Percentiles rank a stretch among this genome's conserved stretches.
Conservation (phyloP, 2,113 vertebrate species). For the Microtus oregoni region DNA sequence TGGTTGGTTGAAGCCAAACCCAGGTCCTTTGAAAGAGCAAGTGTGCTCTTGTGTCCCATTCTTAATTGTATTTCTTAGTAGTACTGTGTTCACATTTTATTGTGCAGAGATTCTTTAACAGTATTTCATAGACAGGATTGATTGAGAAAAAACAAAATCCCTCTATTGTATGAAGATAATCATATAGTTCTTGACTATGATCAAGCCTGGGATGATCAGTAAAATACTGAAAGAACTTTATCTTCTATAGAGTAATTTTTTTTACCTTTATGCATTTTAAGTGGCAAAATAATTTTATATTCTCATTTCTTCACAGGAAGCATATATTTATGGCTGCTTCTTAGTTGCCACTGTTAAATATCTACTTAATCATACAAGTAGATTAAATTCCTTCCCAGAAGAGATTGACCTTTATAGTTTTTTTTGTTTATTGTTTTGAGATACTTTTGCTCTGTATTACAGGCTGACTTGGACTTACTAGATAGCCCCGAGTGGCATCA, state of each 20-base stretch:
- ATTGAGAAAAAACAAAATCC: neutral
- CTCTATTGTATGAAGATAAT: conserved; percentile 40
- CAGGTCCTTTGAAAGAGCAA: neutral
- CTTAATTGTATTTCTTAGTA: conserved; percentile 19
- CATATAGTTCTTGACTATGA: neutral
- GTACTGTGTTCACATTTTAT: conserved; percentile 2
- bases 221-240: conserved; percentile 7
- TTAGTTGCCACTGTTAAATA: conserved; percentile 39
- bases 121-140: conserved; percentile 57
- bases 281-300: conserved; percentile 49
- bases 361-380: neutral
- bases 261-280: conserved; percentile 23
- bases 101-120: conserved; percentile 48
- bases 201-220: neutral
- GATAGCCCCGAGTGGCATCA: neutral
- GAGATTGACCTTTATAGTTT: conserved; percentile 8
- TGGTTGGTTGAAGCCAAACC: neutral
- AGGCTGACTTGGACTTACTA: neutral
- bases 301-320: conserved; percentile 33
- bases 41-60: neutral
- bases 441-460: neutral
- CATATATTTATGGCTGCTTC: conserved; percentile 4
- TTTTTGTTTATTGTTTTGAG: neutral
- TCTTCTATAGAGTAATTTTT: conserved; percentile 25
- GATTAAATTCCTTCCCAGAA: conserved; percentile 60